Base-by-base conservation (phyloP, 2,113 vertebrate species). In the Rhinopithecus roxellana region DNA sequence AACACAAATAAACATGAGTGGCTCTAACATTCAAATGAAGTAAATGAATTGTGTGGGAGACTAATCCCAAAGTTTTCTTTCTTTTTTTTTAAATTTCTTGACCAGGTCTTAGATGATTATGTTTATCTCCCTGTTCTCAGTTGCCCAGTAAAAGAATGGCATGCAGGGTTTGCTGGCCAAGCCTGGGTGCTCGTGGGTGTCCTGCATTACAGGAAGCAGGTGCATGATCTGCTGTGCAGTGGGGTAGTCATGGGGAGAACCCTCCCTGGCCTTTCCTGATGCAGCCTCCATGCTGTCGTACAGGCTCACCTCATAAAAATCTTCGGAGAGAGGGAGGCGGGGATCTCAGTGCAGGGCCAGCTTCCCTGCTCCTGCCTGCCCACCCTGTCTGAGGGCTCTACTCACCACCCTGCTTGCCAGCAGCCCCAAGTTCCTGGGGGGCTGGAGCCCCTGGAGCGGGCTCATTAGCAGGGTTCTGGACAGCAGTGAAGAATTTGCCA, bases 121-220 rank as follows among this genome's bases (percentile, higher is more conserved):
- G 98, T 99, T 99, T 85, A 99, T 99, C 95, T 99, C 99, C 0
- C 99, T 99, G 0, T 99, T 99, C 72, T 99, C 99, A 7, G 99
- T 99, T 0, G 99, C 99, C 32, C 99, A 98, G 97, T 99, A 99
- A 98, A 99, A 99, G 98, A 99, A 99, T 14, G 99, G 99, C 97
- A 99, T 99, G 98, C 99, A 99, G 0, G 99, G 99, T 97, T 99
- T 99, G 89, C 99, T 99, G 30, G 99, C 98, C 98, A 99, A 98
- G 16, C 99, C 98, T 1, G 98, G 93, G 89, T 98, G 97, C 27
- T 98, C 98, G 98, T 99, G 99, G 12, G 99, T 99, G 97, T 99
- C 99, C 98, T 99, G 99, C 96, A 99, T 99, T 98, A 99, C 99
- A 40, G 99, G 99, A 17, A 99, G 99, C 86, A 99, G 99, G 98